phyloP scores from a whole-genome alignment of 2,797 vertebrate genomes.

The Sandelia bainsii region DNA sequence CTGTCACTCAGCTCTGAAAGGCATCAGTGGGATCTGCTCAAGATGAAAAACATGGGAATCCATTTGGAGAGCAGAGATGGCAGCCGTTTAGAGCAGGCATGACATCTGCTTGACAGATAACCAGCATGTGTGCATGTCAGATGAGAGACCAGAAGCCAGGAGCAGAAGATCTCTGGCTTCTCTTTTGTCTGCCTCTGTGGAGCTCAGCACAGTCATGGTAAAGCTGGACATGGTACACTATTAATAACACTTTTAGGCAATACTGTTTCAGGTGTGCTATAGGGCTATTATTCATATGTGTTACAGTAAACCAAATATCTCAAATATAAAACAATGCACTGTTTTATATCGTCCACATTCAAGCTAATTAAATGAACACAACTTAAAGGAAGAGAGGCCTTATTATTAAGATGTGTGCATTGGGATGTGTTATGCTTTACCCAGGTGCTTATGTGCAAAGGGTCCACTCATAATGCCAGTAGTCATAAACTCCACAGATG shows the following conservation, averaged over 20 bases:
- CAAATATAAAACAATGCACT: not conserved
- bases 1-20: slow-evolving; percentile 74
- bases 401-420: no score
- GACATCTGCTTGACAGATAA: slow-evolving; percentile 78
- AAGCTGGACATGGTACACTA: not conserved
- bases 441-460: not conserved
- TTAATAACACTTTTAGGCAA: slow-evolving; percentile 22
- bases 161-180: slow-evolving; percentile 46
- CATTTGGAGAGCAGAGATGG: slow-evolving; percentile 74
- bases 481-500: not conserved
- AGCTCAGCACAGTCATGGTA: slow-evolving; percentile 21
- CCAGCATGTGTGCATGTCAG: slow-evolving; percentile 75
- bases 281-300: not conserved
- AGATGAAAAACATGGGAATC: slow-evolving; percentile 80
- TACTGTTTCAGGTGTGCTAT: not conserved
- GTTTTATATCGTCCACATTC: no score
- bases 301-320: not conserved
- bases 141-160: slow-evolving; percentile 66
- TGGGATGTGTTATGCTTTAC: not conserved
- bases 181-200: slow-evolving; percentile 56
- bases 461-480: not conserved
- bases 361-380: no score
- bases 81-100: slow-evolving; percentile 81
- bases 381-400: no score
- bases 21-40: slow-evolving; percentile 65